Evolutionary conservation across 2,888 invertebrate species (phyloP).

Genomic region (Hydroisotoma schaefferi): DNA sequence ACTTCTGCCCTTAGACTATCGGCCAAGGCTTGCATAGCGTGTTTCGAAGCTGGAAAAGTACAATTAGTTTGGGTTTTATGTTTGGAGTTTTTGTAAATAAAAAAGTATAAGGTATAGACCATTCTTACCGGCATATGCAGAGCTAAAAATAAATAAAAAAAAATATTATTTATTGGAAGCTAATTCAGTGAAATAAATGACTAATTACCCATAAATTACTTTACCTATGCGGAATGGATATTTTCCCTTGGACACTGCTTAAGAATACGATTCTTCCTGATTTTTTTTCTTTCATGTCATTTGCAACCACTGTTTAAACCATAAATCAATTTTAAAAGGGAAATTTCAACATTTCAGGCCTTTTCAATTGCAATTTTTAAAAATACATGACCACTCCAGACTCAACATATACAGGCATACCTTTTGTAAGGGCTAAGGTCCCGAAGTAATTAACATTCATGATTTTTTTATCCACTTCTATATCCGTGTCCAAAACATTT

Average conservation of each 20-base stretch:
- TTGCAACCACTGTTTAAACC: conserved; percentile 66
- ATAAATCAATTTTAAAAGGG: not conserved
- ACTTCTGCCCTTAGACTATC: conserved; percentile 88
- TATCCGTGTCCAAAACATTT: conserved; percentile 66
- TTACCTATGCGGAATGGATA: conserved; percentile 76
- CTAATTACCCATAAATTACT: not conserved
- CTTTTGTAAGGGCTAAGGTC: conserved; percentile 83
- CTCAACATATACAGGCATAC: conserved; percentile 55
- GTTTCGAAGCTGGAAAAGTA: no score
- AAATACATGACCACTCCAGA: not conserved
- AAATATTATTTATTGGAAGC: not conserved
- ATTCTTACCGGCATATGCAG: conserved; percentile 84
- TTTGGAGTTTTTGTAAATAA: no score
- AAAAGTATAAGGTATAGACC: no score
- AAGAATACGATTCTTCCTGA: conserved; percentile 80
- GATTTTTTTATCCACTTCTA: conserved; percentile 78
- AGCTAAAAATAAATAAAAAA: not conserved
- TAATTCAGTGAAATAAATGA: not conserved
- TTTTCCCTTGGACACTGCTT: conserved; percentile 88
- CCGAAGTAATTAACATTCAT: conserved; percentile 96
- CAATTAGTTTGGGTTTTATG: no score
- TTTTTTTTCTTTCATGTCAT: conserved; percentile 71
- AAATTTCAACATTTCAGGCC: not conserved
- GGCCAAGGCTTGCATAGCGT: conserved; percentile 90
- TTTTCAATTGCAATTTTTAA: not conserved